phyloP scores from a whole-genome alignment of 2,113 vertebrate species.

The Larimichthys crocea region DNA sequence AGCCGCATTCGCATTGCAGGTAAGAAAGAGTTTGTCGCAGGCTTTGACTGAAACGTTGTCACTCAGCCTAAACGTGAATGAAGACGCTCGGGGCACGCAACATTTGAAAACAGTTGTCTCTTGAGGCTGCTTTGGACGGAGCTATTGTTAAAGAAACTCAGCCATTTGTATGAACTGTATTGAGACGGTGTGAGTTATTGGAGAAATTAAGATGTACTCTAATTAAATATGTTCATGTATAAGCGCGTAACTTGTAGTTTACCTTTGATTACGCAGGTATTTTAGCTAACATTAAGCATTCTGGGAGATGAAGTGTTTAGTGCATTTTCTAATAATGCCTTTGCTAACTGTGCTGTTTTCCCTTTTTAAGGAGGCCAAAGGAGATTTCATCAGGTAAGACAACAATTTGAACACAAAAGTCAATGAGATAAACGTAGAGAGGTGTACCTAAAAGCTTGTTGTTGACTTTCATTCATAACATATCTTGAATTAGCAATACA shows the following conservation, averaged over 20 bases:
- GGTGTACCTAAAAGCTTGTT: not conserved
- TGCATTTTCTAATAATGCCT: not conserved
- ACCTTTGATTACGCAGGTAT: not conserved
- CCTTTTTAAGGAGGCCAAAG: slow-evolving; percentile 93
- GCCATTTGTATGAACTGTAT: not conserved
- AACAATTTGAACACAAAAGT: not conserved
- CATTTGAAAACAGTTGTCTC: slow-evolving; percentile 64
- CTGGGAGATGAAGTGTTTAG: not conserved
- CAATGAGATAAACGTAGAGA: not conserved
- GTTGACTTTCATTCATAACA: not conserved
- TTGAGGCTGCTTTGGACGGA: not conserved
- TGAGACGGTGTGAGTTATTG: not conserved
- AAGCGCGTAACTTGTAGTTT: not conserved
- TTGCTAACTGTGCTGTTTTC: slow-evolving; percentile 59
- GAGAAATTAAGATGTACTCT: not conserved
- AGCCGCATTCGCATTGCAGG: slow-evolving; percentile 94
- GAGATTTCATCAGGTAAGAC: slow-evolving; percentile 94
- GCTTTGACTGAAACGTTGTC: slow-evolving; percentile 24
- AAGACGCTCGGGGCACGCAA: slow-evolving; percentile 32
- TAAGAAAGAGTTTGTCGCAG: slow-evolving; percentile 81
- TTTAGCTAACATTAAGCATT: slow-evolving; percentile 15
- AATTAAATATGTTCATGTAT: not conserved
- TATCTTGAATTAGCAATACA: not conserved
- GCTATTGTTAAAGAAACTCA: slow-evolving; percentile 15
- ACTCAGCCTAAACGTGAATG: slow-evolving; percentile 30